These are phyloP conservation scores for Euura saliciscinereae DNA, from an alignment of 1,140 invertebrate species.

Conservation along the genomic window DNA sequence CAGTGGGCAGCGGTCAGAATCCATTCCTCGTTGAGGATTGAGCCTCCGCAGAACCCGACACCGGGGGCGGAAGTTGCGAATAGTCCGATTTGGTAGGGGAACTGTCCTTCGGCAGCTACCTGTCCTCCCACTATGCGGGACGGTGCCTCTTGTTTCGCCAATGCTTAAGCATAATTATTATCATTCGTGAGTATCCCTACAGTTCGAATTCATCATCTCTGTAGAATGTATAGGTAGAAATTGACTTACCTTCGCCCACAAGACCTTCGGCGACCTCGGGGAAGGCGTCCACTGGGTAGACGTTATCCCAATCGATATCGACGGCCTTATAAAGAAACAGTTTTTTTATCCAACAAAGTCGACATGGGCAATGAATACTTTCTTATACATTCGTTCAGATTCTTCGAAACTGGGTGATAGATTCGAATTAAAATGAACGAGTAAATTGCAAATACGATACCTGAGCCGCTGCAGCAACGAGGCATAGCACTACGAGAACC, in stretches of 20 bases:
- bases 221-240: neutral
- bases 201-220: too few relatives aligned
- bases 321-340: neutral
- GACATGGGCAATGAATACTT: too few relatives aligned
- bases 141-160: neutral
- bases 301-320: neutral
- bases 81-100: conserved; percentile 61
- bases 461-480: conserved; percentile 4
- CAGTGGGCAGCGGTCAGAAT: conserved; percentile 71
- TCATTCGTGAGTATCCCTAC: too few relatives aligned
- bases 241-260: neutral
- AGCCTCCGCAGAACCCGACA: conserved; percentile 63
- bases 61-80: conserved; percentile 41
- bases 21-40: conserved; percentile 60
- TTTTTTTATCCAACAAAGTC: neutral
- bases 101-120: conserved; percentile 51
- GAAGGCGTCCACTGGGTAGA: neutral
- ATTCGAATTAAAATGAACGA: too few relatives aligned
- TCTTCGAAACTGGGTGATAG: too few relatives aligned
- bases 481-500: neutral
- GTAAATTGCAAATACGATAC: neutral
- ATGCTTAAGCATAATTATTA: neutral
- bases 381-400: too few relatives aligned
- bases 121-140: conserved; percentile 46
- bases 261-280: neutral